Percentiles rank a stretch among this genome's conserved stretches.
Conservation (phyloP, 2,113 vertebrate species). For the Sceloporus tristichus region DNA sequence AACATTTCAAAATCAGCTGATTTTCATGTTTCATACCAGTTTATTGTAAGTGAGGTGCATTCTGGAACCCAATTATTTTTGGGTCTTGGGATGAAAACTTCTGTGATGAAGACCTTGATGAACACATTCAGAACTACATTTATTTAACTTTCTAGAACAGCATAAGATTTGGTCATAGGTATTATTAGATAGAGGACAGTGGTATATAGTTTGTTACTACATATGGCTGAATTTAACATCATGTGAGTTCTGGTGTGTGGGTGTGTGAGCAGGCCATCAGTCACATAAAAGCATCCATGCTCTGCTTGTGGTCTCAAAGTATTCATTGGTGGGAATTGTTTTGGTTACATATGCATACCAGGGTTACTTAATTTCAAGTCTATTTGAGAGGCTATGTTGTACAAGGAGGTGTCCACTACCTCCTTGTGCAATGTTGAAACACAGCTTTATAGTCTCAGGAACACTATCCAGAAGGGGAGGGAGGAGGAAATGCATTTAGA, state of each 20-base stretch:
- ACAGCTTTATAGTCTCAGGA: no score
- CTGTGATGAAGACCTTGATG: background rate
- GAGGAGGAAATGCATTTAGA: no score
- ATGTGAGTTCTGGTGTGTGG: background rate
- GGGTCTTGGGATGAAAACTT: background rate
- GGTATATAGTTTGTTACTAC: background rate
- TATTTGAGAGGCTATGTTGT: no score
- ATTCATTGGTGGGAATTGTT: no score
- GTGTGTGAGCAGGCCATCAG: no score
- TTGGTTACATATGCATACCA: no score
- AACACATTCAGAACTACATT: background rate
- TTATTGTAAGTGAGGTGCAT: background rate
- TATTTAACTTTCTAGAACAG: background rate
- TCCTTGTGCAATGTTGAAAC: no score
- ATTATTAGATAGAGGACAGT: background rate
- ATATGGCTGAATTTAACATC: background rate
- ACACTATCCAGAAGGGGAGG: no score
- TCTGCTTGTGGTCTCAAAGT: no score
- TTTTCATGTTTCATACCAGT: background rate
- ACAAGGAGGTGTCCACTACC: no score
- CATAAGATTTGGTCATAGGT: background rate
- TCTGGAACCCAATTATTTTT: background rate
- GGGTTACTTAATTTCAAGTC: no score
- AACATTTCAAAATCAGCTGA: background rate
- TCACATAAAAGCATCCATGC: no score